Base-by-base conservation (phyloP, 2,113 vertebrate species). In the Corythoichthys intestinalis region DNA sequence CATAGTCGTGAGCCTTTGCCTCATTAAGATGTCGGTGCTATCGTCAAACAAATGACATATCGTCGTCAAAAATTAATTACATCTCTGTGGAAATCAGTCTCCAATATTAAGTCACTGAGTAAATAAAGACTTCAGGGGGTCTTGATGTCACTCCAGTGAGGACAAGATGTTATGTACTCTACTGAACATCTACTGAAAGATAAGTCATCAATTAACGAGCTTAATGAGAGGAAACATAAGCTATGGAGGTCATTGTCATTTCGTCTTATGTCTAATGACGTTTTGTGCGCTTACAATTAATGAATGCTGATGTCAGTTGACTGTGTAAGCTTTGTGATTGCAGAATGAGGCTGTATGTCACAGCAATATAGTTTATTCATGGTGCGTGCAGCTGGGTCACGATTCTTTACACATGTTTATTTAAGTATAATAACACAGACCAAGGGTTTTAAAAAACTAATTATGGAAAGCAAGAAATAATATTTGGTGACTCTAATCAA, bases 21-120 rank as follows among this genome's bases (percentile, higher is more conserved):
- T 89, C 87, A 90, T 88, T 87, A 86, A 85, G 83, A 85, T 70
- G 76, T 88, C 87, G 90, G 87, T 87, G 79, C 76, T 79, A 85
- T 89, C 86, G 87, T 88, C 79, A 84, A 88, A 88, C 82, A 78
- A 82, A 78, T 78, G 80, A 82, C 78, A 84, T 65, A 74, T 80
- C 80, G 70, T 85, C 81, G 86, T 89, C 77, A 84, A 75, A 87
- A 89, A 87, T 84, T 79, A 86, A 90, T 90, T 83, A 78, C 75
- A 75, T 84, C 78, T 79, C 73, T 78, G 79, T 73, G 76, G 82
- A 79, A 80, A 83, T 81, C 75, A 75, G 81, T 69, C 58, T 80
- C 85, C 76, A 71, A 75, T 88, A 82, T 83, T 81, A 75, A 83
- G 82, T 85, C 71, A 65, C 70, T 73, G 79, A 77, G 82, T 83